Conservation (phyloP, 2,888 invertebrate genomes). For the Hirtodrosophila duncani region DNA sequence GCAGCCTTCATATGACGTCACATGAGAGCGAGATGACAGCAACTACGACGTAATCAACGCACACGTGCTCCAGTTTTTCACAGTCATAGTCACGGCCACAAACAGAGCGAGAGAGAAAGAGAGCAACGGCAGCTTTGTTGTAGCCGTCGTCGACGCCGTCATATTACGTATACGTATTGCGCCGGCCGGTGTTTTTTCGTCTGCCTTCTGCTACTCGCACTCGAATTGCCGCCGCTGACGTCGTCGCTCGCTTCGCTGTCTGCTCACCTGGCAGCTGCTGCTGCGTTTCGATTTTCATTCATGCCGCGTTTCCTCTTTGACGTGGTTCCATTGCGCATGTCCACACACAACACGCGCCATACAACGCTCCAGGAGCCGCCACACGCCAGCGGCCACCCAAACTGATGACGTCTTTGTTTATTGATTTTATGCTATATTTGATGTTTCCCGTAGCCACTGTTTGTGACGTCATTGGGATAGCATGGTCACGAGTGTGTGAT, state of each 20-base stretch:
- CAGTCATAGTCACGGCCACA: slow-evolving; percentile 9
- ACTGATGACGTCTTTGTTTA: slow-evolving; percentile 70
- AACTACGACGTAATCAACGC: slow-evolving; percentile 61
- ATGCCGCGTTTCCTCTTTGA: slow-evolving; percentile 24
- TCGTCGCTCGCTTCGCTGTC: slow-evolving; percentile 8
- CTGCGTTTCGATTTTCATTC: slow-evolving; percentile 30
- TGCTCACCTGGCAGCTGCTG: slow-evolving; percentile 28
- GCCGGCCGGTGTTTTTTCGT: slow-evolving; percentile 40
- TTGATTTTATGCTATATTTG: slow-evolving; percentile 64
- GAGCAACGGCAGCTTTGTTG: too few relatives aligned
- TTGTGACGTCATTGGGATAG: slow-evolving; percentile 9
- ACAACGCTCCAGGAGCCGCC: too few relatives aligned
- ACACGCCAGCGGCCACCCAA: slow-evolving; percentile 46
- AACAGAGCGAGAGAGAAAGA: slow-evolving; percentile 7
- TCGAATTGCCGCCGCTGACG: slow-evolving; percentile 8
- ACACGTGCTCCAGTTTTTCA: slow-evolving; percentile 49
- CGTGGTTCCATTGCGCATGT: slow-evolving; percentile 32
- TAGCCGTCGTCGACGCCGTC: too few relatives aligned
- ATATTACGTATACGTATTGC: slow-evolving; percentile 8
- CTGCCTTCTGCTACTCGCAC: slow-evolving; percentile 2
- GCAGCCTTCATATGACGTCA: slow-evolving; percentile 41
- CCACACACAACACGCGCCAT: slow-evolving; percentile 15
- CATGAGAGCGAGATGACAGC: slow-evolving; percentile 19
- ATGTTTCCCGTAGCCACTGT: slow-evolving; percentile 33
- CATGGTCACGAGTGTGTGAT: too few relatives aligned